Evolutionary conservation across 2,888 invertebrate genomes (phyloP).

Genomic region (Geotrupes spiniger): DNA sequence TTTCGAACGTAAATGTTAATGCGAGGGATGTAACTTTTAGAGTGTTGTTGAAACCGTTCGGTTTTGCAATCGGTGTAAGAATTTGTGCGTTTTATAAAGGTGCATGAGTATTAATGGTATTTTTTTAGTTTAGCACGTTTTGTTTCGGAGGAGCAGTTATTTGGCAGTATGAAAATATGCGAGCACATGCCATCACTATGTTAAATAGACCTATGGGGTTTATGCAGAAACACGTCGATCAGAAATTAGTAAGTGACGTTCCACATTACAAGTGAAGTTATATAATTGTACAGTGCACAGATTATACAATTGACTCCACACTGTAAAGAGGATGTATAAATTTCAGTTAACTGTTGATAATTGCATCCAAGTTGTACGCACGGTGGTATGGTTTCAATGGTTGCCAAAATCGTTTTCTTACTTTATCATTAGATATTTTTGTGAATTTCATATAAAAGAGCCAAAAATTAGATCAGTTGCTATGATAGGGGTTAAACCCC

Average conservation of each 20-base stretch:
- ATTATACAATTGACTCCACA: no score
- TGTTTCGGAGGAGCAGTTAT: slow-evolving; percentile 75
- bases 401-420: no score
- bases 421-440: no score
- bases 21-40: slow-evolving; percentile 50
- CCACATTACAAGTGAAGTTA: no score
- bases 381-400: no score
- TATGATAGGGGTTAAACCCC: no score
- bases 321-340: no score
- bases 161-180: slow-evolving; percentile 80
- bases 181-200: slow-evolving; percentile 57
- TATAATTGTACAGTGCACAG: no score
- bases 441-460: no score
- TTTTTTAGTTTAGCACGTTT: slow-evolving; percentile 51
- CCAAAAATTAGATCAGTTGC: no score
- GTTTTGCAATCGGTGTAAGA: slow-evolving; percentile 65
- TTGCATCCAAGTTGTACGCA: no score
- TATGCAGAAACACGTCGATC: slow-evolving; percentile 46
- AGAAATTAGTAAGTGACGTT: slow-evolving; percentile 20
- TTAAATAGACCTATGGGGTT: slow-evolving; percentile 55
- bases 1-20: slow-evolving; percentile 51
- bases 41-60: slow-evolving; percentile 60
- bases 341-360: no score
- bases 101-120: slow-evolving; percentile 4
- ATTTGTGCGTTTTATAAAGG: slow-evolving; percentile 8